Evolutionary conservation across 2,797 vertebrate species (phyloP).

Genomic region (Podarcis lilfordi): DNA sequence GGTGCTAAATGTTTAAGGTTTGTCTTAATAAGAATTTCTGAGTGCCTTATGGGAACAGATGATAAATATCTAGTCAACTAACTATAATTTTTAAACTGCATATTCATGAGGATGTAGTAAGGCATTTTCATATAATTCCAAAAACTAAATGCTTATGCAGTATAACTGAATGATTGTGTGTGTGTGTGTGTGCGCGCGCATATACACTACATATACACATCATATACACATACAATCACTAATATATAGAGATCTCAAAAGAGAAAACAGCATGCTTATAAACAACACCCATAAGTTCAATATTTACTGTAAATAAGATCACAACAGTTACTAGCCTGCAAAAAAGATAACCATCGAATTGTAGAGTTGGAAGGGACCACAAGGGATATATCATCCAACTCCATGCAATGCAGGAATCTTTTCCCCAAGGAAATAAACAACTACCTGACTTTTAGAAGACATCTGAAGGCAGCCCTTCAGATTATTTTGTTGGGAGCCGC

Average conservation of each 20-base stretch:
- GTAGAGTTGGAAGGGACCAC: no score
- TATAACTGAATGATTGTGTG: neutral
- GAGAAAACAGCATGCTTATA: neutral
- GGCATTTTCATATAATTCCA: conserved; percentile 30
- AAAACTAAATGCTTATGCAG: neutral
- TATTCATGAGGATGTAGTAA: neutral
- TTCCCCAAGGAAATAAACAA: no score
- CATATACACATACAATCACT: no score
- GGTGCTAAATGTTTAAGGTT: neutral
- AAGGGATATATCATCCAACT: no score
- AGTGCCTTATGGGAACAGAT: neutral
- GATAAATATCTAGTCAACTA: neutral
- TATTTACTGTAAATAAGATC: neutral
- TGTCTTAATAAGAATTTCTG: neutral
- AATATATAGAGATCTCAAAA: neutral
- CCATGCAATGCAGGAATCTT: no score
- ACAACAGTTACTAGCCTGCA: no score
- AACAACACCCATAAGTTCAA: conserved; percentile 7
- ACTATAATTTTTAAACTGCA: neutral
- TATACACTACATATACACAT: neutral
- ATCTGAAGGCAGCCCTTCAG: no score
- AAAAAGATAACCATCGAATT: no score
- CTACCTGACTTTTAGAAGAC: no score
- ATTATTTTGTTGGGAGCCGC: no score
- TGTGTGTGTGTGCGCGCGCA: neutral